phyloP scores from a whole-genome alignment of 2,113 vertebrate genomes.

The Enhydra lutris region DNA sequence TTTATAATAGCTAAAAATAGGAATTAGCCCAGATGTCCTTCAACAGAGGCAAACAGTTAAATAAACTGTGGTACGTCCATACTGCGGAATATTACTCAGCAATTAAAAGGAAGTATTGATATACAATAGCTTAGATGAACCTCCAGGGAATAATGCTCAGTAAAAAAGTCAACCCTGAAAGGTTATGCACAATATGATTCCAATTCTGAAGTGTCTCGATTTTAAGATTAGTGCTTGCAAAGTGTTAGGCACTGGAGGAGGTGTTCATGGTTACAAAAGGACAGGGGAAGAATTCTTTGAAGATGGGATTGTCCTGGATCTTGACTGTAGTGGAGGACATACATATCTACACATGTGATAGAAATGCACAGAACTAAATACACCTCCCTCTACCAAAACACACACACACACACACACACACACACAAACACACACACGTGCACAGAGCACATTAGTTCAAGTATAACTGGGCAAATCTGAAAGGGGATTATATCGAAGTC shows the following conservation, averaged over 20 bases:
- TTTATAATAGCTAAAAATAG: background rate
- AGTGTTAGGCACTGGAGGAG: background rate
- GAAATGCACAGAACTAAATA: background rate
- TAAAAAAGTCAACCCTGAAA: background rate
- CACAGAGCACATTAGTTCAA: background rate
- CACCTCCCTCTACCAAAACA: accelerated
- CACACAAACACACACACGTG: background rate
- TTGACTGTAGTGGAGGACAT: background rate
- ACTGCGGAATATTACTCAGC: background rate
- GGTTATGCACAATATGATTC: background rate
- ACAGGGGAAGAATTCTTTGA: background rate
- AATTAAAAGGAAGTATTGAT: background rate
- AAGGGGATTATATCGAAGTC: background rate
- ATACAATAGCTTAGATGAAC: background rate
- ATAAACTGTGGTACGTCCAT: background rate
- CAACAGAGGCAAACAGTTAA: background rate
- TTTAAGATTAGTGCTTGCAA: background rate
- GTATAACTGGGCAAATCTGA: background rate
- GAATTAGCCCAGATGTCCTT: background rate
- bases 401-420: background rate
- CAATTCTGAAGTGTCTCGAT: background rate
- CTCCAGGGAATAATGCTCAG: background rate
- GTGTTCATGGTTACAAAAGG: background rate
- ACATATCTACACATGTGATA: background rate
- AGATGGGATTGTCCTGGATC: background rate